These are phyloP conservation scores for Psophia crepitans DNA, from an alignment of 2,113 vertebrate genomes.

Conservation along the genomic window DNA sequence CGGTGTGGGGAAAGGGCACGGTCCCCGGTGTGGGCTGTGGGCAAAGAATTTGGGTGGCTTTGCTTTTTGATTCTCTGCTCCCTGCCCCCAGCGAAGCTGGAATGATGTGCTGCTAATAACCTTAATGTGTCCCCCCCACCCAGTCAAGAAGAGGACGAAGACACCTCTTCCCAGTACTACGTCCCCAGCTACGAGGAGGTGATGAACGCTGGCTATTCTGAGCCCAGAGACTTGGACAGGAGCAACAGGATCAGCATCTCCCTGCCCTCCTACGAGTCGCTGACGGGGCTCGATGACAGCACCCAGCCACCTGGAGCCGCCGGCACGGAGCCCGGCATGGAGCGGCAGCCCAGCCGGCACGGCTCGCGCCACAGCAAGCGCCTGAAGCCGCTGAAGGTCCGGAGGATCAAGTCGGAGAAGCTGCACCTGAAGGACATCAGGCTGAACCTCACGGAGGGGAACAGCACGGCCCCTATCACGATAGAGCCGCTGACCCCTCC, in stretches of 20 bases:
- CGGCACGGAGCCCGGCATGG: not conserved
- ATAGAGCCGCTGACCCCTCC: constrained; percentile 93
- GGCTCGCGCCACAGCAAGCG: constrained; percentile 77
- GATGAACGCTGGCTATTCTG: constrained; percentile 75
- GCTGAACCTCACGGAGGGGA: constrained; percentile 68
- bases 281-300: constrained; percentile 71
- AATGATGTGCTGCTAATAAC: not conserved
- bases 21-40: not conserved
- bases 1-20: rapidly evolving
- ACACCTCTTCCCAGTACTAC: constrained; percentile 46
- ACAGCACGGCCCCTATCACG: constrained; percentile 55
- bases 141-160: constrained; percentile 73
- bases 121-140: not conserved
- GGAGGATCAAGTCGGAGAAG: constrained; percentile 93
- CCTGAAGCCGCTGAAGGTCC: constrained; percentile 86
- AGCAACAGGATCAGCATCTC: constrained; percentile 76
- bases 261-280: constrained; percentile 92
- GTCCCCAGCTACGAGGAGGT: constrained; percentile 95
- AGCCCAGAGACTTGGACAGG: constrained; percentile 56
- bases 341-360: constrained; percentile 12
- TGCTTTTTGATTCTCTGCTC: not conserved
- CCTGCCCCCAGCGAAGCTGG: not conserved
- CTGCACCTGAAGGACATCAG: constrained; percentile 83
- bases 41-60: not conserved
- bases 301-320: rapidly evolving